Evolutionary conservation across 2,797 vertebrate genomes (phyloP), one percentile per base, ranked within the genome.

Genomic region (Pagetopsis macropterus): DNA sequence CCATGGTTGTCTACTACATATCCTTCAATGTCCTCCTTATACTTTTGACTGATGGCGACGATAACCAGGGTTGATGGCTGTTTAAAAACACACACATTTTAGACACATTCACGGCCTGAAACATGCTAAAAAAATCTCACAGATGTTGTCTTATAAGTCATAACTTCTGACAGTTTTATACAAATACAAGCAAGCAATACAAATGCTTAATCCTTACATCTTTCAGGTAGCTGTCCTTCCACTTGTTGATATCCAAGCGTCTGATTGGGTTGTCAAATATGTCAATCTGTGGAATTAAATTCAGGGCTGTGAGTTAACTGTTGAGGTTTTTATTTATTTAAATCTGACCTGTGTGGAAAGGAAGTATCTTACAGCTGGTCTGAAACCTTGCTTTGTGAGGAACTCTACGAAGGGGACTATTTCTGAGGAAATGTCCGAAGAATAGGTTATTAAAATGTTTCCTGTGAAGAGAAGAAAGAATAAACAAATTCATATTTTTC

Each of bases 1-100:
- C 94, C 94, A 0, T 96, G 96, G 52, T 88, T 93, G 76, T 97
- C 95, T 64, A 89, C 84, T 61, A 90, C 91, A 44, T 91, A 91
- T 61, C 95, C 95, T 89, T 97, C 96, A 72, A 96, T 94, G 90
- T 97, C 96, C 57, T 92, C 91, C 90, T 96, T 97, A 88, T 98
- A 98, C 90, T 96, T 96, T 87, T 96, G 96, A 91, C 96, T 97
- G 94, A 98, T 95, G 84, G 95, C 97, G 72, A 98, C 91, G 80
- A 98, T 96, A 86, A 97, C 96, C 92, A 96, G 93, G 81, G 95
- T 94, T 2, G 94, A 96, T 76, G 94, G 95, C 96, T 98, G 93
- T 41, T 41, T 9, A 33, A 55, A 4, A 37, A 68, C 8, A 59
- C 1, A 48, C 1, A 81, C 4, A 66, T 54, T 49, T 62, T 19